Evolutionary conservation across 2,113 vertebrate species (phyloP).

Genomic region (Oplegnathus fasciatus): DNA sequence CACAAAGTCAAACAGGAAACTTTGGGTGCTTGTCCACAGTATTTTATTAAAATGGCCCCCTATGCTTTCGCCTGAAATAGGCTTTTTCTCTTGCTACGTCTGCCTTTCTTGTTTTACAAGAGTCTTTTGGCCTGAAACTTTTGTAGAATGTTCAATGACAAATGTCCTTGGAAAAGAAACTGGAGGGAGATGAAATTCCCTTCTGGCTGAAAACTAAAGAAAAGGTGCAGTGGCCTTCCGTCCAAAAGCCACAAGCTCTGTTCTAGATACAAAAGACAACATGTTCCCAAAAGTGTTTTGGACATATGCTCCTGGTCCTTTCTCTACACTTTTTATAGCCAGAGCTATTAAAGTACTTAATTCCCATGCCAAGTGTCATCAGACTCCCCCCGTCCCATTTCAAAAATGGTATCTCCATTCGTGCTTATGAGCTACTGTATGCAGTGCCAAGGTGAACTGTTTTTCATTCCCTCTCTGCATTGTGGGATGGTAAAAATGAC

Average conservation of each 20-base stretch:
- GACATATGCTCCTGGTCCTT: constrained; percentile 62
- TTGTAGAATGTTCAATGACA: constrained; percentile 70
- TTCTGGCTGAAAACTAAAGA: constrained; percentile 58
- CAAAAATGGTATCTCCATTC: constrained; percentile 67
- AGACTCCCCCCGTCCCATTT: constrained; percentile 72
- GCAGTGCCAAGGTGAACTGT: constrained; percentile 67
- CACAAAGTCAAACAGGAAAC: constrained; percentile 46
- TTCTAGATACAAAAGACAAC: constrained; percentile 68
- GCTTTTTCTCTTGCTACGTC: constrained; percentile 17
- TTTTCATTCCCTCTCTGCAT: constrained; percentile 37
- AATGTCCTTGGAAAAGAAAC: constrained; percentile 76
- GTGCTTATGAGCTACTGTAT: constrained; percentile 43
- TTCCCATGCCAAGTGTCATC: constrained; percentile 78
- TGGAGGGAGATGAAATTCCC: constrained; percentile 72
- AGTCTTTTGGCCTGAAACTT: constrained; percentile 60
- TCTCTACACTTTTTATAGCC: constrained; percentile 74
- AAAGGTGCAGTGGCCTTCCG: constrained; percentile 58
- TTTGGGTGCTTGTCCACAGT: constrained; percentile 9
- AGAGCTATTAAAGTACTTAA: constrained; percentile 74
- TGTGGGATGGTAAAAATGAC: constrained; percentile 34
- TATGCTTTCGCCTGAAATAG: constrained; percentile 26
- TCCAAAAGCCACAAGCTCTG: constrained; percentile 65
- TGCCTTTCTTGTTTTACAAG: constrained; percentile 59
- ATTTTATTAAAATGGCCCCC: constrained; percentile 31
- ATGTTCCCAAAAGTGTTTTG: constrained; percentile 67